phyloP scores from a whole-genome alignment of 2,797 vertebrate genomes.

The Agapornis canus region DNA sequence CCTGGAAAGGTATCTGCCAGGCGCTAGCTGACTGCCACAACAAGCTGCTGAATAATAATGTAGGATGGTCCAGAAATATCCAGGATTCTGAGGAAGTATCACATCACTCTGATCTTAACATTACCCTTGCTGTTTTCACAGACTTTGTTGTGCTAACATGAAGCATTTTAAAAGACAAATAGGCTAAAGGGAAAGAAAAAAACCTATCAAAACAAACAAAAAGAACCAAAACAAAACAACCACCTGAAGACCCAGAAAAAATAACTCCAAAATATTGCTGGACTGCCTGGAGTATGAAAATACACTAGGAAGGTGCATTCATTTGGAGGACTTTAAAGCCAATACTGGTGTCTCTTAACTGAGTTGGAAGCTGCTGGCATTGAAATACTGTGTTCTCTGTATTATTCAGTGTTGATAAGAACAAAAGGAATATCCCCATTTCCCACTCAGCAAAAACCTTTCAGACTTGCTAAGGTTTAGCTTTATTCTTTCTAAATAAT shows the following conservation, averaged over 20 bases:
- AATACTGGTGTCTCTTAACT: background rate
- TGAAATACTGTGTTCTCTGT: background rate
- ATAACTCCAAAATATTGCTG: background rate
- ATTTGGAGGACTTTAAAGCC: background rate
- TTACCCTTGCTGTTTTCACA: background rate
- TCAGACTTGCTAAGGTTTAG: background rate
- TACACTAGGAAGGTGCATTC: background rate
- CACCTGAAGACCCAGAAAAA: background rate
- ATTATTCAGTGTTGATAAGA: background rate
- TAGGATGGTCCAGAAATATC: background rate
- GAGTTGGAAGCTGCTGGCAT: background rate
- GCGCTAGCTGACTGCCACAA: background rate
- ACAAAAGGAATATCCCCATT: background rate
- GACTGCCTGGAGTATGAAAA: background rate
- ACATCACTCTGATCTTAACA: background rate
- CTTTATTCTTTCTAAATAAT: background rate
- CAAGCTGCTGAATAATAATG: background rate
- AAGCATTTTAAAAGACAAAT: background rate
- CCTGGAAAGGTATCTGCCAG: background rate
- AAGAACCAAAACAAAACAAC: background rate
- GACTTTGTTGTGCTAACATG: background rate
- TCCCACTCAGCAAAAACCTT: background rate
- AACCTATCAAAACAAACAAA: background rate
- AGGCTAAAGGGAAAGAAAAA: accelerated
- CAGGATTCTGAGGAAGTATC: background rate